phyloP scores from a whole-genome alignment of 2,113 vertebrate genomes.

The Oncorhynchus clarkii region DNA sequence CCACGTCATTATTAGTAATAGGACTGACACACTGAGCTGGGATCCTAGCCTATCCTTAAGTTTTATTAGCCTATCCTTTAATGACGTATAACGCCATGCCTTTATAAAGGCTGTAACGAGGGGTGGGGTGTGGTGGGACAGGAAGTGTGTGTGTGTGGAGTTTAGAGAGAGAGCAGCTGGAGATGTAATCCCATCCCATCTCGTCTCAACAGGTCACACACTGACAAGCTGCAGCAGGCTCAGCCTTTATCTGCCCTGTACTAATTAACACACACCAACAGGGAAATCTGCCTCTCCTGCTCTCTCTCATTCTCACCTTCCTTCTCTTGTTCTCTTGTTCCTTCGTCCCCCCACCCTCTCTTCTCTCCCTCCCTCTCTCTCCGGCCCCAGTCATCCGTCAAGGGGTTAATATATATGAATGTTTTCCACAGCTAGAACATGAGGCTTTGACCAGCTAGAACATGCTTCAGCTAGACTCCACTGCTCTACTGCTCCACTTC shows the following conservation, averaged over 20 bases:
- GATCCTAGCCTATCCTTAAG: neutral
- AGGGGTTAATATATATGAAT: too few relatives aligned
- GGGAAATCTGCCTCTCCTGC: constrained; percentile 49
- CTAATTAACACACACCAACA: constrained; percentile 69
- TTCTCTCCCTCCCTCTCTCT: constrained; percentile 6
- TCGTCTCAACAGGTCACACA: constrained; percentile 70
- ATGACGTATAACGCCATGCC: neutral
- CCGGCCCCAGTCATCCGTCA: neutral
- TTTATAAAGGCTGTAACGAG: neutral
- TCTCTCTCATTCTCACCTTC: too few relatives aligned
- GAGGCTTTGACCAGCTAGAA: too few relatives aligned
- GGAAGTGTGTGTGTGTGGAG: too few relatives aligned
- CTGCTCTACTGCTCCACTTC: too few relatives aligned
- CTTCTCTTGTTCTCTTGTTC: too few relatives aligned
- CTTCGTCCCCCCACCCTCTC: neutral
- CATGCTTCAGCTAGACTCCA: too few relatives aligned
- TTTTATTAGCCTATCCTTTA: neutral
- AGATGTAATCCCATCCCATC: constrained; percentile 63
- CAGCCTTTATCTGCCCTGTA: constrained; percentile 61
- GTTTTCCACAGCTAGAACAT: too few relatives aligned
- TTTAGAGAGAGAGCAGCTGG: constrained; percentile 62
- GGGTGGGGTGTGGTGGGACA: too few relatives aligned
- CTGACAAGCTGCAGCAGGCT: constrained; percentile 70
- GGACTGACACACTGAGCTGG: neutral
- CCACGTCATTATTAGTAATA: too few relatives aligned